Evolutionary conservation across 2,888 invertebrate species (phyloP), one percentile per base, ranked within the genome.

Genomic region (Oligia fasciuncula): DNA sequence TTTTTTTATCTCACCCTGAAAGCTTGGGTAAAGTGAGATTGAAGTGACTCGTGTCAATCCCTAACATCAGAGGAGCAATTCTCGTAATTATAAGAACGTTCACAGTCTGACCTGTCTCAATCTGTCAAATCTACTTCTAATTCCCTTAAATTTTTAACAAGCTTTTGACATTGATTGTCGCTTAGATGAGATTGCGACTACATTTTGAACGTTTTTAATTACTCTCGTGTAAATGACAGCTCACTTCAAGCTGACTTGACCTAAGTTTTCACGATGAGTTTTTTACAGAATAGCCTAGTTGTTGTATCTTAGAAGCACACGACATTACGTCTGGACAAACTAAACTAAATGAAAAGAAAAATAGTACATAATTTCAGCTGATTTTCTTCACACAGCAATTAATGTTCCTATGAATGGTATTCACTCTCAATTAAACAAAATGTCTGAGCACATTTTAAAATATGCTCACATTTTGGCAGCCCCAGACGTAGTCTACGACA

Each of bases 381-480:
- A 14, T 0, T 57, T 66, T 6, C n/a, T 54, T 49, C 19, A 29
- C 23, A 19, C 6, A 13, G 14, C 43, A 57, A 57, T 80, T 65
- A 23, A 29, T 29, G 46, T 79, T n/a, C 49, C 14, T 49, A 0
- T 14, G 11, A 63, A n/a, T 35, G 5, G 62, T 29, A 40, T 60
- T 62, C 23, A 71, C 54, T 1, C 35, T 40, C 19, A 54, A 67
- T 60, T 46, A 63, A 3, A 54, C 46, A 80, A 70, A 79, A 80
- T 80, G 11, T 62, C 40, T 5, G 40, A 40, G 40, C 40, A 40
- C 17, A 35, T 65, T 73, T 69, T n/a, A 60, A 79, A 65, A 57
- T 17, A 46, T 54, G 23, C 77, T 23, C 8, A 43, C 14, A 69
- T 63, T 82, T 73, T 82, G 83, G 86, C 83, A 78, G 19, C 49